Percentiles rank a stretch among this genome's conserved stretches.
Conservation (phyloP, 2,113 vertebrate species). For the Ovibos moschatus region DNA sequence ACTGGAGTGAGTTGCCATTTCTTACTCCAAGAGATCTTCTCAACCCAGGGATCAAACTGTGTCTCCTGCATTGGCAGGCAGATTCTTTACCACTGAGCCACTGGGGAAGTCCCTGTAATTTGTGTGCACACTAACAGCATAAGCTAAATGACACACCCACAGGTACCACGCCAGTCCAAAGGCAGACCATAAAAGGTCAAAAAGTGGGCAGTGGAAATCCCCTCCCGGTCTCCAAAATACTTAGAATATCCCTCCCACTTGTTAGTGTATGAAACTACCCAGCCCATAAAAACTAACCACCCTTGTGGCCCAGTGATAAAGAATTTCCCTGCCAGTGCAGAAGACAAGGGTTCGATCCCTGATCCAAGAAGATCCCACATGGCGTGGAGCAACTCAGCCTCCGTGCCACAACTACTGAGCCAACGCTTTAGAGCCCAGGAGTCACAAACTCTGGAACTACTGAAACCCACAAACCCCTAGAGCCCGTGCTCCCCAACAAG, state of each 20-base stretch:
- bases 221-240: background rate
- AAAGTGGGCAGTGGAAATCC: background rate
- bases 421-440: background rate
- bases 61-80: background rate
- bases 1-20: background rate
- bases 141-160: background rate
- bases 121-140: background rate
- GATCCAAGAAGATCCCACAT: background rate
- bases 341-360: background rate
- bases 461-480: background rate
- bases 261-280: background rate
- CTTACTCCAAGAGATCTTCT: background rate
- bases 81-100: background rate
- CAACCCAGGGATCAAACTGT: background rate
- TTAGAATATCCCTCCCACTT: background rate
- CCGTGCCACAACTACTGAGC: background rate
- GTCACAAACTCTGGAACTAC: background rate
- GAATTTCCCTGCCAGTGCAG: background rate
- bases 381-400: background rate
- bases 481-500: background rate
- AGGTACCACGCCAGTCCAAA: background rate
- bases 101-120: background rate
- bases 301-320: background rate
- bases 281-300: background rate
- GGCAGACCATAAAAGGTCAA: background rate